Evolutionary conservation across 2,888 invertebrate species (phyloP).

Genomic region (Cephalotes varians): DNA sequence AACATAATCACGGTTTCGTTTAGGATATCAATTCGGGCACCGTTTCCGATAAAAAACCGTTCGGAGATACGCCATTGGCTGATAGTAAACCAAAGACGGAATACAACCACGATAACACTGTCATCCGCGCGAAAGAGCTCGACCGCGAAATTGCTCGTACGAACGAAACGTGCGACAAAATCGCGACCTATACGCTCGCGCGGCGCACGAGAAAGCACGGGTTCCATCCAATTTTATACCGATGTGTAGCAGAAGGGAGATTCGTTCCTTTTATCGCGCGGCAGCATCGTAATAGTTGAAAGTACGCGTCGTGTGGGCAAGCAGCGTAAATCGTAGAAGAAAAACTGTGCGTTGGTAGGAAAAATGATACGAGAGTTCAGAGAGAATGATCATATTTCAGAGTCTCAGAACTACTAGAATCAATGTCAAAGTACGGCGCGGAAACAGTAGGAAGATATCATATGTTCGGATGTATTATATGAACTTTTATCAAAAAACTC

Average conservation of each 20-base stretch:
- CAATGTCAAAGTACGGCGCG: background rate
- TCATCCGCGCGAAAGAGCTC: constrained; percentile 52
- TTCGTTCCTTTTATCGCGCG: constrained; percentile 42
- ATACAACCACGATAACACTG: constrained; percentile 53
- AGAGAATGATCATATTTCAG: constrained; percentile 24
- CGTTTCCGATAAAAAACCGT: constrained; percentile 13
- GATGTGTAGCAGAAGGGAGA: constrained; percentile 58
- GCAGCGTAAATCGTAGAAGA: constrained; percentile 28
- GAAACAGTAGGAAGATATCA: constrained; percentile 2
- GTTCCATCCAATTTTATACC: constrained; percentile 69
- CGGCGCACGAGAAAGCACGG: constrained; percentile 1
- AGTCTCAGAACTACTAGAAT: background rate
- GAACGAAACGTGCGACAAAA: constrained; percentile 61
- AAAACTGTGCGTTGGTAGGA: constrained; percentile 25
- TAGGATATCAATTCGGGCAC: background rate
- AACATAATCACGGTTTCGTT: background rate
- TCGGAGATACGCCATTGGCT: background rate
- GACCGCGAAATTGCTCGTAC: constrained; percentile 67
- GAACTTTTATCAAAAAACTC: background rate
- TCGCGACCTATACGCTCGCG: constrained; percentile 41
- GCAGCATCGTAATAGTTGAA: constrained; percentile 41
- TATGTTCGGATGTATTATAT: background rate
- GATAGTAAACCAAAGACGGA: constrained; percentile 61
- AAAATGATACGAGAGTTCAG: constrained; percentile 55
- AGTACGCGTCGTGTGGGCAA: background rate